phyloP scores from a whole-genome alignment of 1,140 invertebrate species.

The Cotesia glomerata region DNA sequence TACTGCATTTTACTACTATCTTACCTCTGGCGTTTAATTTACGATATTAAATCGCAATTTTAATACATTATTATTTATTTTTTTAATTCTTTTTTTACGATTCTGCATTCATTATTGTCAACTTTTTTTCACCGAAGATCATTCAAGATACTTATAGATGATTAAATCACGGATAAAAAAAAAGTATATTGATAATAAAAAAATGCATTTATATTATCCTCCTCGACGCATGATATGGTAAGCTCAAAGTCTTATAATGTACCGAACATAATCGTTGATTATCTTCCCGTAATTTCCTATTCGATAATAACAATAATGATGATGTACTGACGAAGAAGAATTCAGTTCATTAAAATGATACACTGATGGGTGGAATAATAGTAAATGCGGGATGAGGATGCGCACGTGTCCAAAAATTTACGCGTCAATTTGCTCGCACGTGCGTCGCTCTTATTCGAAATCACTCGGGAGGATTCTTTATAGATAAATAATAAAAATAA shows the following conservation, averaged over 20 bases:
- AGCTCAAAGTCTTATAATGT: not conserved
- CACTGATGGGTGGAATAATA: not conserved
- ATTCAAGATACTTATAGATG: too few relatives aligned
- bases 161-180: not conserved
- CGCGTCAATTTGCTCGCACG: slow-evolving; percentile 24
- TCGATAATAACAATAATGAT: not conserved
- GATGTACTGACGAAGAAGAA: not conserved
- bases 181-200: not conserved
- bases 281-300: not conserved
- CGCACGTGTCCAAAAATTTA: not conserved
- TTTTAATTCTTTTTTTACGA: not conserved
- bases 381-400: not conserved
- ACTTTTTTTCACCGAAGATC: too few relatives aligned
- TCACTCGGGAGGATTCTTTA: not conserved
- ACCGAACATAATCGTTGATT: not conserved
- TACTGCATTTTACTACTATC: slow-evolving; percentile 1
- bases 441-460: slow-evolving; percentile 2
- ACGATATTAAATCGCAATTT: slow-evolving; percentile 5
- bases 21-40: slow-evolving; percentile 14
- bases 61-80: not conserved
- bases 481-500: not conserved
- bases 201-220: not conserved
- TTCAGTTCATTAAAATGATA: slow-evolving; percentile 29
- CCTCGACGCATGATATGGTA: not conserved
- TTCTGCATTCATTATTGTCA: too few relatives aligned